Evolutionary conservation across 2,113 vertebrate species (phyloP).

Genomic region (Chaetorhynchus papuensis): DNA sequence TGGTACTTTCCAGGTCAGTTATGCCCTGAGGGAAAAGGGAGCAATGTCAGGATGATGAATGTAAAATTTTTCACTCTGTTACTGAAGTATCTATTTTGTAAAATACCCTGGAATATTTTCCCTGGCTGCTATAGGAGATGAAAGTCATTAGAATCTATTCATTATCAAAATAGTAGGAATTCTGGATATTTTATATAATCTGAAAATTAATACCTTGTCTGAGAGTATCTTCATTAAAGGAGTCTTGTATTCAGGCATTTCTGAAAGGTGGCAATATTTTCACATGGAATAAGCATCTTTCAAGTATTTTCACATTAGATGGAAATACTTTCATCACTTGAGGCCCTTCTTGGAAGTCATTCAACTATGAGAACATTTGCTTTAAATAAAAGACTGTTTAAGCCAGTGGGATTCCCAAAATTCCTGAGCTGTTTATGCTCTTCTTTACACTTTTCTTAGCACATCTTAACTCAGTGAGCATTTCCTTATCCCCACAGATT

Average conservation of each 20-base stretch:
- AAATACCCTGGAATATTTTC: not conserved
- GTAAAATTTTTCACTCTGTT: not conserved
- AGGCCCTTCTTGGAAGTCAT: slow-evolving; percentile 25
- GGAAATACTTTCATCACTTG: slow-evolving; percentile 30
- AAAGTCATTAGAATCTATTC: not conserved
- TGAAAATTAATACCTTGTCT: not conserved
- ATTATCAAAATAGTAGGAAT: not conserved
- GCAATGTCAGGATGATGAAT: not conserved
- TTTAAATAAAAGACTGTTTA: slow-evolving; percentile 38
- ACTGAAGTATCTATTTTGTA: not conserved
- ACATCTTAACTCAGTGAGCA: not conserved
- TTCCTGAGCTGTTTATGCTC: slow-evolving; percentile 22
- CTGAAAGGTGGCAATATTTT: slow-evolving; percentile 28
- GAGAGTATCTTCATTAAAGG: not conserved
- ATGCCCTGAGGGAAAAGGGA: not conserved
- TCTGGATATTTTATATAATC: not conserved
- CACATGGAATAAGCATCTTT: slow-evolving; percentile 3
- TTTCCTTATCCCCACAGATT: not conserved
- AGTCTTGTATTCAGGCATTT: not conserved
- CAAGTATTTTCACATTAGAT: slow-evolving; percentile 9
- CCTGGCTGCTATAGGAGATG: not conserved
- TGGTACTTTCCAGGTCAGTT: not conserved
- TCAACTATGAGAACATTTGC: slow-evolving; percentile 37
- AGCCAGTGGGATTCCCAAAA: slow-evolving; percentile 37
- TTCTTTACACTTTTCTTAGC: slow-evolving; percentile 20